phyloP scores from a whole-genome alignment of 2,113 vertebrate species.

The Okapia johnstoni region DNA sequence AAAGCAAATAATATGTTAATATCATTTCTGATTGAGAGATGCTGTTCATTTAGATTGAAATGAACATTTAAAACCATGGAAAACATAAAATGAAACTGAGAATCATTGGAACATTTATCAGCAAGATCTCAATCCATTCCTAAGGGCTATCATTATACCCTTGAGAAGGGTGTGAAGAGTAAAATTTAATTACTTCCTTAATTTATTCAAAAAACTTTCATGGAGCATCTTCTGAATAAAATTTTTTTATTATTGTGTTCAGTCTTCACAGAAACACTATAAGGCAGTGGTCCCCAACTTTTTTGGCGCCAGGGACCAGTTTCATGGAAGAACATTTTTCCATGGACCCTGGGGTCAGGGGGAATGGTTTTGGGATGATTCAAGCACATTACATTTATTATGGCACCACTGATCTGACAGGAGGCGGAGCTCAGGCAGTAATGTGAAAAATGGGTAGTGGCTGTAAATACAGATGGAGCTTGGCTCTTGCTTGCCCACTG shows the following conservation, averaged over 20 bases:
- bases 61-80: background rate
- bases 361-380: background rate
- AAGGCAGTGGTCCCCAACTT: background rate
- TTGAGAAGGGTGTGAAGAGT: background rate
- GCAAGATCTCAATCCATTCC: background rate
- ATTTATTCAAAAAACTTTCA: background rate
- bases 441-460: accelerated
- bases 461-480: background rate
- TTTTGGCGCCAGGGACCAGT: background rate
- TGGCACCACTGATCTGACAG: background rate
- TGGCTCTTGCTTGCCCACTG: background rate
- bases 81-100: background rate
- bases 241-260: background rate
- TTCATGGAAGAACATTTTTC: background rate
- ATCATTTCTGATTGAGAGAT: background rate
- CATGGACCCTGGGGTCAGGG: background rate
- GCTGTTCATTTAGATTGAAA: background rate
- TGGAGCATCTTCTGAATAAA: background rate
- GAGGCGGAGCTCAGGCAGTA: background rate
- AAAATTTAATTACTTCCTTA: background rate
- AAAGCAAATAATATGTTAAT: background rate
- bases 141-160: background rate
- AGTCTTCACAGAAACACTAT: background rate
- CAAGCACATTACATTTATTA: background rate
- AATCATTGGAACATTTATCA: background rate